Conservation (phyloP, 2,113 vertebrate genomes). For the Seriola quinqueradiata region DNA sequence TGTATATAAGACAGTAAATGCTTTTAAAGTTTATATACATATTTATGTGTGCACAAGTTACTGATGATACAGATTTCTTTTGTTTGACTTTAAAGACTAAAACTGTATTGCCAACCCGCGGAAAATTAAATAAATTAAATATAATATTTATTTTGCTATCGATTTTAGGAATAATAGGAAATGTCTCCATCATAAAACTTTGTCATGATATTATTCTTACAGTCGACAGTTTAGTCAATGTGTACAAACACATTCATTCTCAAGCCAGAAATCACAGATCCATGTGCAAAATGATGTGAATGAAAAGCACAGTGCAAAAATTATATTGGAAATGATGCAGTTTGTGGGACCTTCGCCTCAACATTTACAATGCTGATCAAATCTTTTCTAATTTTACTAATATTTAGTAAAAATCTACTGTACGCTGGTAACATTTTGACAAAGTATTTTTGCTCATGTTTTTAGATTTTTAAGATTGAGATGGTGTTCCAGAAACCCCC, state of each 20-base stretch:
- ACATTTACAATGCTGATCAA: not conserved
- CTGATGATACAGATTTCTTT: not conserved
- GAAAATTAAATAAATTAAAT: too few relatives aligned
- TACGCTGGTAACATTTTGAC: too few relatives aligned
- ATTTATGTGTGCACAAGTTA: not conserved
- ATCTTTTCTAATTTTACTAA: not conserved
- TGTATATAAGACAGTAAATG: not conserved
- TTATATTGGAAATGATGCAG: too few relatives aligned
- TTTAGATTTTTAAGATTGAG: not conserved
- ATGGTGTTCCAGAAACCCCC: not conserved
- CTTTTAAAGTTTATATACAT: not conserved
- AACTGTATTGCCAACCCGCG: too few relatives aligned
- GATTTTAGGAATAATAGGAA: not conserved
- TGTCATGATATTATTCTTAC: not conserved
- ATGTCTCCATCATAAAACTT: not conserved
- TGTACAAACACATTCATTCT: not conserved
- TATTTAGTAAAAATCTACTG: not conserved
- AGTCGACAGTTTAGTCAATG: not conserved
- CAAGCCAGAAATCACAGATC: not conserved
- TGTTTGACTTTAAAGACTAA: not conserved
- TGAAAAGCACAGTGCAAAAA: too few relatives aligned
- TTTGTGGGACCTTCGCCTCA: not conserved
- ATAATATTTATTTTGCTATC: not conserved
- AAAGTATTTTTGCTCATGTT: too few relatives aligned
- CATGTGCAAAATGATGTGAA: too few relatives aligned